These are phyloP conservation scores for Cherax destructor DNA, from an alignment of 1,140 invertebrate genomes.

Conservation along the genomic window DNA sequence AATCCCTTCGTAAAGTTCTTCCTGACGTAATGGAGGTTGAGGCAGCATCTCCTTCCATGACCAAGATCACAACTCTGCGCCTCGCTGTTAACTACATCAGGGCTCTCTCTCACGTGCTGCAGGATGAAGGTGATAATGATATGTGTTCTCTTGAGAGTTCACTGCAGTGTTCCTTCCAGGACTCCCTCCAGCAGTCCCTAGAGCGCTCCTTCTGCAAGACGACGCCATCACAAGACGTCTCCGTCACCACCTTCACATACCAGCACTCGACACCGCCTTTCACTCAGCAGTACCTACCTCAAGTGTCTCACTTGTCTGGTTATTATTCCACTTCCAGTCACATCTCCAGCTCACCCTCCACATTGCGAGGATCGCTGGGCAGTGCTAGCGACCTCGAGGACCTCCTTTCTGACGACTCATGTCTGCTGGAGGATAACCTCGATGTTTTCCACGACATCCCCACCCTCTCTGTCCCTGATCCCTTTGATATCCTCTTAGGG, in stretches of 20 bases:
- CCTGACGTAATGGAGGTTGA: constrained; percentile 78
- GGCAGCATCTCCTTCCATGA: constrained; percentile 51
- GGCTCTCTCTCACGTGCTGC: constrained; percentile 75
- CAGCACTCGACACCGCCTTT: not conserved
- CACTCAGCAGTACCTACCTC: not conserved
- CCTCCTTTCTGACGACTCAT: constrained; percentile 14
- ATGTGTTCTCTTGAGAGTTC: constrained; percentile 28
- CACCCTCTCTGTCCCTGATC: constrained; percentile 9
- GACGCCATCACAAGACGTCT: not conserved
- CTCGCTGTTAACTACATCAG: constrained; percentile 63
- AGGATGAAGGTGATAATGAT: constrained; percentile 1
- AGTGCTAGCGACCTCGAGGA: constrained; percentile 27
- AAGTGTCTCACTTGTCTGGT: not conserved
- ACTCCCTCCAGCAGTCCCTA: constrained; percentile 3
- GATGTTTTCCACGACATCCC: constrained; percentile 36
- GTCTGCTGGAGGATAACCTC: constrained; percentile 28
- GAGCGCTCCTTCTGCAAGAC: not conserved
- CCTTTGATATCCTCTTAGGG: constrained; percentile 25
- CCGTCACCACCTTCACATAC: not conserved
- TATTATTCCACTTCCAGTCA: constrained; percentile 9
- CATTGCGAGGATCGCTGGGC: constrained; percentile 1
- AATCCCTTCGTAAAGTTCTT: constrained; percentile 53
- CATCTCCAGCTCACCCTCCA: constrained; percentile 1
- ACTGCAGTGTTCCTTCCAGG: not conserved
- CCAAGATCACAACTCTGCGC: constrained; percentile 61